Conservation (phyloP, 2,888 invertebrate species). For the Parelbella ahira region DNA sequence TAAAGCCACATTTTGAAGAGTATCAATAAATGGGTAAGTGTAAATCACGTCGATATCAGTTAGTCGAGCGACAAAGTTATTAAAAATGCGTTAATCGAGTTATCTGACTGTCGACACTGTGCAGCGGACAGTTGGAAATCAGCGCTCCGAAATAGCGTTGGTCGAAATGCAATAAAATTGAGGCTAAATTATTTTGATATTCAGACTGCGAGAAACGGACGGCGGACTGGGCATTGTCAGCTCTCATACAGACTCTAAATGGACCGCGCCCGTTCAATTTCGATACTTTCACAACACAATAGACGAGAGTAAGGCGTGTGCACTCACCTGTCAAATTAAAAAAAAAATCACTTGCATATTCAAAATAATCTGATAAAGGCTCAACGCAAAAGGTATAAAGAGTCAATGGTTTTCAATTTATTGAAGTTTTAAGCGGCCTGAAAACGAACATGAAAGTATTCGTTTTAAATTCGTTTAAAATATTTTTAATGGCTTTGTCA, state of each 20-base stretch:
- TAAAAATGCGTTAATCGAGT: conserved; percentile 49
- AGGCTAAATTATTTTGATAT: conserved; percentile 69
- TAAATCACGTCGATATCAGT: too few relatives aligned
- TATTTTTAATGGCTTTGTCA: too few relatives aligned
- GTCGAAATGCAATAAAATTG: conserved; percentile 59
- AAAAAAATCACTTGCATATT: conserved; percentile 69
- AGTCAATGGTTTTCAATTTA: conserved; percentile 19
- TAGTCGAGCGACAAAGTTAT: conserved; percentile 27
- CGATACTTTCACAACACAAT: conserved; percentile 78
- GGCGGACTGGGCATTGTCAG: conserved; percentile 62
- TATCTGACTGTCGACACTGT: conserved; percentile 41
- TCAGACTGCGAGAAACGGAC: conserved; percentile 61
- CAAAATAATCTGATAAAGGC: conserved; percentile 45
- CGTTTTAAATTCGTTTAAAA: too few relatives aligned
- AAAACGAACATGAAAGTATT: too few relatives aligned
- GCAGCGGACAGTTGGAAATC: conserved; percentile 39
- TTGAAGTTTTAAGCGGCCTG: conserved; percentile 7
- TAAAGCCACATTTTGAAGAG: too few relatives aligned
- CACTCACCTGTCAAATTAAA: conserved; percentile 79
- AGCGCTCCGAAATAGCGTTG: conserved; percentile 41
- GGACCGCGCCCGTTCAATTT: conserved; percentile 74
- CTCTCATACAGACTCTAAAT: conserved; percentile 64
- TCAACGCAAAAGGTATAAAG: conserved; percentile 17
- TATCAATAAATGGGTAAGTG: too few relatives aligned
- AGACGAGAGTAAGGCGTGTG: conserved; percentile 71